Evolutionary conservation across 1,140 invertebrate species (phyloP).

Genomic region (Phortica variegata): DNA sequence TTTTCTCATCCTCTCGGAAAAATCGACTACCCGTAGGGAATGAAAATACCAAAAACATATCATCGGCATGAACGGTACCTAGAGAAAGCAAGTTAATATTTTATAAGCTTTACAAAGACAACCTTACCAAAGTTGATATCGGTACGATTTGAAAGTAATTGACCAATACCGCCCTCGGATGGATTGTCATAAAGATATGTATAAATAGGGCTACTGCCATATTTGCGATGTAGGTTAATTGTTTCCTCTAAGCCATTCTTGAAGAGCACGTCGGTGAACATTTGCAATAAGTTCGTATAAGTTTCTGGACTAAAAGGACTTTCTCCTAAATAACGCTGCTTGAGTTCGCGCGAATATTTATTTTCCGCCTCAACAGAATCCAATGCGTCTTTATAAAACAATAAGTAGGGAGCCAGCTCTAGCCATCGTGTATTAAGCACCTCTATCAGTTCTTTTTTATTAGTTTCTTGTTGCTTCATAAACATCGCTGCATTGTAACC

Average conservation of each 20-base stretch:
- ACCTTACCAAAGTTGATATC: constrained; percentile 21
- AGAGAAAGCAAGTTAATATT: not conserved
- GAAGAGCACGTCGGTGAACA: constrained; percentile 28
- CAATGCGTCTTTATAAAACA: not conserved
- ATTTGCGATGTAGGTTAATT: constrained; percentile 13
- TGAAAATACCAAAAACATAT: constrained; percentile 23
- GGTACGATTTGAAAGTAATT: constrained; percentile 14
- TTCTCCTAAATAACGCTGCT: constrained; percentile 4
- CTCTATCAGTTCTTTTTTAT: constrained; percentile 12
- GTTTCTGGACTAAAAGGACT: constrained; percentile 10
- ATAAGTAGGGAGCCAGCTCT: constrained; percentile 17
- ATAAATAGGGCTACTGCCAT: constrained; percentile 17
- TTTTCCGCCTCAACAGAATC: constrained; percentile 2
- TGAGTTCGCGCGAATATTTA: not conserved
- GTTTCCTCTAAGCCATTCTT: constrained; percentile 17
- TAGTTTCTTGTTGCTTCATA: constrained; percentile 3
- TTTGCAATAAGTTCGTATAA: constrained; percentile 17
- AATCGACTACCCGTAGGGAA: not conserved
- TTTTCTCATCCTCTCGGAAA: constrained; percentile 14
- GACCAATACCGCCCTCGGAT: constrained; percentile 5
- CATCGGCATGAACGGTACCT: constrained; percentile 26
- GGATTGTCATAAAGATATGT: constrained; percentile 31
- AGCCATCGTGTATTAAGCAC: constrained; percentile 17
- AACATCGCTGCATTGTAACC: constrained; percentile 59
- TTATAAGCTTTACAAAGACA: not conserved